Evolutionary conservation across 2,797 vertebrate genomes (phyloP).

Genomic region (Zenarchopterus dispar): DNA sequence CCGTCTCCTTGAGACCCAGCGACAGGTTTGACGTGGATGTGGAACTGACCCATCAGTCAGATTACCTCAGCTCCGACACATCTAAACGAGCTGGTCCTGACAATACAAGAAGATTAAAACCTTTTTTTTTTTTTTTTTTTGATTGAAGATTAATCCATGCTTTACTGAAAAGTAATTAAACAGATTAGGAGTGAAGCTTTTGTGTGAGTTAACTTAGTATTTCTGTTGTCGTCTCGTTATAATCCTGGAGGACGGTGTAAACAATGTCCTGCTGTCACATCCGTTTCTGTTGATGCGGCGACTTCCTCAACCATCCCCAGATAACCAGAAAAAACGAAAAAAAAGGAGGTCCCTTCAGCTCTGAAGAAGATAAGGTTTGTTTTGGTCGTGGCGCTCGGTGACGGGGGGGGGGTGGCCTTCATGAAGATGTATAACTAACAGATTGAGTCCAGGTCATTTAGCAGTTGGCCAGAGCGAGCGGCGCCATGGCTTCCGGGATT

Average conservation of each 20-base stretch:
- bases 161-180: constrained; percentile 50
- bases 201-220: constrained; percentile 34
- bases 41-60: no score
- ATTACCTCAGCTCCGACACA: no score
- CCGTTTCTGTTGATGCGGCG: constrained; percentile 43
- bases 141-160: constrained; percentile 6
- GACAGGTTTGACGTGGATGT: no score
- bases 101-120: no score
- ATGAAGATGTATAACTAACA: constrained; percentile 75
- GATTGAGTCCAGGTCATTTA: constrained; percentile 67
- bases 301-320: constrained; percentile 35
- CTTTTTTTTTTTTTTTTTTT: constrained; percentile 4
- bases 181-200: constrained; percentile 45
- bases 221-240: constrained; percentile 45
- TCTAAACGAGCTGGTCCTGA: no score
- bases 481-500: constrained; percentile 49
- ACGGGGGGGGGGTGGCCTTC: constrained; percentile 51
- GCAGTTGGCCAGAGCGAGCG: constrained; percentile 59
- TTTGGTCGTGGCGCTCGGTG: constrained; percentile 15
- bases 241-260: constrained; percentile 45
- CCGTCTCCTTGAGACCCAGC: no score
- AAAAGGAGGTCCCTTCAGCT: constrained; percentile 36
- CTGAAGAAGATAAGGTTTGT: constrained; percentile 38
- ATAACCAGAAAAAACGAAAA: constrained; percentile 53
- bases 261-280: constrained; percentile 52